A percentile compares a stretch with the other conserved stretches of the same genome.
phyloP scores from a whole-genome alignment of 2,888 invertebrate genomes.

The Eutolmus rufibarbis region DNA sequence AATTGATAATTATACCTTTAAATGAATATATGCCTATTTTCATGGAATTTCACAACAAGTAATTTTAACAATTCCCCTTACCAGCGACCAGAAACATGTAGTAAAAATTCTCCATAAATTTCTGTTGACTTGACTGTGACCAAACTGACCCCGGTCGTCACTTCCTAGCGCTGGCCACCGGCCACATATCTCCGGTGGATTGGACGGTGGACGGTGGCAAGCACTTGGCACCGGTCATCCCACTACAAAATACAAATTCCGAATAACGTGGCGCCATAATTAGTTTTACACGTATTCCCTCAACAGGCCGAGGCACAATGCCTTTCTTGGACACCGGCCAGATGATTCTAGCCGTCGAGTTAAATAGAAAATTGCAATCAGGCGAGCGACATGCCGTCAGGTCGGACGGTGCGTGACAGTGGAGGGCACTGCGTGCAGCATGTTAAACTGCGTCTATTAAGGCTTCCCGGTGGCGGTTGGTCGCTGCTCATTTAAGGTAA shows the following conservation, averaged over 20 bases:
- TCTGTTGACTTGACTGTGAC: neutral
- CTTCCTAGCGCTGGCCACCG: neutral
- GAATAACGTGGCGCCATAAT: conserved; percentile 23
- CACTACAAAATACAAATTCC: neutral
- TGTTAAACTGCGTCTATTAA: conserved; percentile 37
- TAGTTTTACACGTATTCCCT: neutral
- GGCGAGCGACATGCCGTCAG: conserved; percentile 1
- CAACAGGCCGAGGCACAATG: neutral
- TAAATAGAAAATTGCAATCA: conserved; percentile 14
- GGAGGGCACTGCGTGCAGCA: conserved; percentile 12
- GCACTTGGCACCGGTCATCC: neutral
- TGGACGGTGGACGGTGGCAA: neutral
- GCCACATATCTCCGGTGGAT: neutral
- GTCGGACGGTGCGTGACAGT: conserved; percentile 20
- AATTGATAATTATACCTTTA: neutral
- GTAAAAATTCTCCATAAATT: neutral
- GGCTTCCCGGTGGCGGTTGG: neutral
- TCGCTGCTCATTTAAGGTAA: conserved; percentile 38
- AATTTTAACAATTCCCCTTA: neutral
- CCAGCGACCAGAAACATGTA: neutral
- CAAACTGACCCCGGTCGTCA: neutral
- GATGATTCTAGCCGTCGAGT: conserved; percentile 2
- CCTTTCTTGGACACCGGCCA: conserved; percentile 15
- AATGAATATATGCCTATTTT: neutral
- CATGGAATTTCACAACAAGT: neutral